These are phyloP conservation scores for Cephus nigrinus DNA, from an alignment of 2,888 invertebrate genomes.

Conservation along the genomic window DNA sequence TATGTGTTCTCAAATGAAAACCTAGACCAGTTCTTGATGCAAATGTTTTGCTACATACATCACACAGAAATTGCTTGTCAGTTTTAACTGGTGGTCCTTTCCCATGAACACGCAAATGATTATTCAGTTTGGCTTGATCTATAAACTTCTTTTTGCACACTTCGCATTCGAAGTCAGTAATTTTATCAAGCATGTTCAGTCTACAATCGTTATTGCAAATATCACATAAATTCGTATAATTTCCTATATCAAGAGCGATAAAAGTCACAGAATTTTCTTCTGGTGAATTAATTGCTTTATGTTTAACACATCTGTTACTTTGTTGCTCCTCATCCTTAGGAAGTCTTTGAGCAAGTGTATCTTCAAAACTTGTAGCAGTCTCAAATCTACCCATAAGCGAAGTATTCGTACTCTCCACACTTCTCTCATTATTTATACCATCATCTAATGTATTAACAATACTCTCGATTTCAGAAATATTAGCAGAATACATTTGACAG, in stretches of 20 bases:
- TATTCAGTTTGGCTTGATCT: constrained; percentile 1
- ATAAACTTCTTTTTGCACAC: background rate
- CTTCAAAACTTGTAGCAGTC: background rate
- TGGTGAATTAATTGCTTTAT: background rate
- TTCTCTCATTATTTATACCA: background rate
- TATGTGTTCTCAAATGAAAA: constrained; percentile 23
- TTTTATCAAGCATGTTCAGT: background rate
- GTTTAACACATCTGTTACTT: background rate
- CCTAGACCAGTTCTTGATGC: constrained; percentile 1
- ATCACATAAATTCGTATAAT: background rate
- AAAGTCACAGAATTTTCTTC: background rate
- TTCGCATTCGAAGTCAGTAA: background rate
- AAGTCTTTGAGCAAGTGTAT: background rate
- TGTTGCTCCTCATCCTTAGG: background rate
- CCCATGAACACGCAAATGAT: background rate
- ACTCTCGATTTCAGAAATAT: background rate
- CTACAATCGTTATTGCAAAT: background rate
- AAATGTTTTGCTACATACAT: constrained; percentile 20
- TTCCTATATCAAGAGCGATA: background rate
- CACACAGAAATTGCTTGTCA: constrained; percentile 11
- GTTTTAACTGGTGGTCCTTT: constrained; percentile 3
- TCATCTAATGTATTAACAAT: background rate
- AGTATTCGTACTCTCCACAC: background rate
- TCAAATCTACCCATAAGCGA: background rate
- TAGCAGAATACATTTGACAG: background rate